Evolutionary conservation across 2,113 vertebrate species (phyloP), one percentile per base, ranked within the genome.

Genomic region (Sinocyclocheilus rhinocerous): DNA sequence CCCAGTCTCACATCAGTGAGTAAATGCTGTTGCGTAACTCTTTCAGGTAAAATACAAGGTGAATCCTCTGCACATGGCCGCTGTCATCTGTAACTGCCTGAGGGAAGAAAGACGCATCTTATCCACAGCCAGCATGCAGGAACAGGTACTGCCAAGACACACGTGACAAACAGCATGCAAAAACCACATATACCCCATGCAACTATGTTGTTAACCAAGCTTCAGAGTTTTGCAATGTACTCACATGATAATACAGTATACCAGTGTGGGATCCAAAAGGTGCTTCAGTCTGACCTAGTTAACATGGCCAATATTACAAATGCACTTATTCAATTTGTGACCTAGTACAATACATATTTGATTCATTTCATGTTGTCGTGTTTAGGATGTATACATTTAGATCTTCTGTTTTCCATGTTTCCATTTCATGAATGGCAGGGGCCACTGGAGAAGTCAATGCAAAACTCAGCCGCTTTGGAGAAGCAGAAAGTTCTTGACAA

Each of bases 41-140:
- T 89, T 88, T 29, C 91, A 99, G 98, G 92, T 95, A 83, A 98
- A 98, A 91, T 99, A 98, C 82, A 93, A 96, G 0, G 93, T 93
- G 72, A 97, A 95, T 87, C 96, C 97, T 26, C 93, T 94, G 85
- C 94, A 96, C 22, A 96, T 99, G 93, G 96, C 98, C 79, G 94
- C 94, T 52, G 95, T 97, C 13, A 97, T 99, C 92, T 96, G 97
- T 70, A 97, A 95, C 89, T 98, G 97, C 88, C 95, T 99, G 84
- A 95, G 95, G 89, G 98, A 99, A 90, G 98, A 99, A 92, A 95
- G 96, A 69, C 95, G 97, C 77, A 97, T 99, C 92, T 87, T 99
- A 87, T 96, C 96, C 79, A 95, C 96, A 77, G 95, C 97, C 79
- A 97, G 96, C 93, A 96, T 95, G 93, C 96, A 97, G 81, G 95